Evolutionary conservation across 2,888 invertebrate genomes (phyloP).

Genomic region (Liopterus haemorrhoidalis): DNA sequence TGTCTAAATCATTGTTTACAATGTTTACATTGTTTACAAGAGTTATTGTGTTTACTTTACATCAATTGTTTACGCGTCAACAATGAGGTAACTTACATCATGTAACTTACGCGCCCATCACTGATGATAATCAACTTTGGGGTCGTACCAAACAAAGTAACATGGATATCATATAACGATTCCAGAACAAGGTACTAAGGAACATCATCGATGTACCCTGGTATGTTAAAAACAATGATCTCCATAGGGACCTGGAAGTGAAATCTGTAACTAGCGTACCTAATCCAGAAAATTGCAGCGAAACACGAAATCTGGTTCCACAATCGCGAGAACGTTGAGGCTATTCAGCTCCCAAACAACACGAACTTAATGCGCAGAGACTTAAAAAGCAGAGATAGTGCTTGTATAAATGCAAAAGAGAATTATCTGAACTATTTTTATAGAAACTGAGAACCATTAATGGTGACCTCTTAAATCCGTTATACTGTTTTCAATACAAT

Average conservation of each 20-base stretch:
- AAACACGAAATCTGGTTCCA: slow-evolving; percentile 25
- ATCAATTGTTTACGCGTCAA: too few relatives aligned
- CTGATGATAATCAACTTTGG: slow-evolving; percentile 18
- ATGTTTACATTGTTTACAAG: too few relatives aligned
- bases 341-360: slow-evolving; percentile 25
- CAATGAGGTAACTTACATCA: too few relatives aligned
- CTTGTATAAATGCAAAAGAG: too few relatives aligned
- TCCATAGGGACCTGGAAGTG: slow-evolving; percentile 24
- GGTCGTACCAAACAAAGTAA: slow-evolving; percentile 13
- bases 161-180: slow-evolving; percentile 7
- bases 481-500: too few relatives aligned
- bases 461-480: too few relatives aligned
- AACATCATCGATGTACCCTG: slow-evolving; percentile 21
- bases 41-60: too few relatives aligned
- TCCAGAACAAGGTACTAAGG: slow-evolving; percentile 18
- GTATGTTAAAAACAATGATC: slow-evolving; percentile 22
- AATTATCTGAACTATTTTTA: too few relatives aligned
- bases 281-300: slow-evolving; percentile 23
- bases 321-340: slow-evolving; percentile 23
- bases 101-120: too few relatives aligned
- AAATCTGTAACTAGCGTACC: slow-evolving; percentile 18
- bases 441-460: too few relatives aligned
- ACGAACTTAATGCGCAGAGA: slow-evolving; percentile 15
- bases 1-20: too few relatives aligned
- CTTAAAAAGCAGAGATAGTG: too few relatives aligned